These are phyloP conservation scores for Eupleurogrammus muticus DNA, from an alignment of 2,797 vertebrate genomes.

Conservation along the genomic window DNA sequence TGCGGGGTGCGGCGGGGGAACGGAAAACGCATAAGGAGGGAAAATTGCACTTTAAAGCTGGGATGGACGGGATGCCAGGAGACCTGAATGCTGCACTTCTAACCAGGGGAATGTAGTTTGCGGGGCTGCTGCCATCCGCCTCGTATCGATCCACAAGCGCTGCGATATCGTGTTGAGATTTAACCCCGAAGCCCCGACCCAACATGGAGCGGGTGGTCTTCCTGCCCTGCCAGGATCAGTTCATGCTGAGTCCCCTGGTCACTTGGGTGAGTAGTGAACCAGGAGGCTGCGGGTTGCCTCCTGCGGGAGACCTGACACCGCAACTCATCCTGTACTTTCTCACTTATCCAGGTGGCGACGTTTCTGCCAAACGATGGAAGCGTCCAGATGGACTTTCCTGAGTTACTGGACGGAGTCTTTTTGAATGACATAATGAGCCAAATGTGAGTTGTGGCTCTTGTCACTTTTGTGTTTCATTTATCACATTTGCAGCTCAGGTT, in stretches of 20 bases:
- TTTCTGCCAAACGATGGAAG: slow-evolving; percentile 87
- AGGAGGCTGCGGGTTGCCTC: neutral
- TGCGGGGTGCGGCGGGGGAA: neutral
- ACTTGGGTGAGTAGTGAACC: slow-evolving; percentile 88
- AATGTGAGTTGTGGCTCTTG: slow-evolving; percentile 88
- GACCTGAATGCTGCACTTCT: slow-evolving; percentile 25
- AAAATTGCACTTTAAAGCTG: slow-evolving; percentile 18
- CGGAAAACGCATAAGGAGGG: neutral
- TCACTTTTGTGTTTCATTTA: slow-evolving; percentile 3
- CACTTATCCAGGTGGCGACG: slow-evolving; percentile 89
- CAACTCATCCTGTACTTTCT: neutral
- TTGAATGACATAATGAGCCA: slow-evolving; percentile 93
- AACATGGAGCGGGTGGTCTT: slow-evolving; percentile 91
- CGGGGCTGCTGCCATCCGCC: neutral
- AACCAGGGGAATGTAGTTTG: neutral
- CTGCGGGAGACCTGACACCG: neutral
- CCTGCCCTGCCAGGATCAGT: slow-evolving; percentile 88
- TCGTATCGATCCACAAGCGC: neutral
- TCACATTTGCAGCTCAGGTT: neutral
- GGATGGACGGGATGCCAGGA: slow-evolving; percentile 17
- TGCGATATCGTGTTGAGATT: slow-evolving; percentile 21
- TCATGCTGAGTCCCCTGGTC: slow-evolving; percentile 93
- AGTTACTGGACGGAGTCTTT: slow-evolving; percentile 91
- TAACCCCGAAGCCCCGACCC: neutral
- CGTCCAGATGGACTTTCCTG: slow-evolving; percentile 88